Conservation (phyloP, 2,888 invertebrate species). For the Pogonocherus hispidulus region DNA sequence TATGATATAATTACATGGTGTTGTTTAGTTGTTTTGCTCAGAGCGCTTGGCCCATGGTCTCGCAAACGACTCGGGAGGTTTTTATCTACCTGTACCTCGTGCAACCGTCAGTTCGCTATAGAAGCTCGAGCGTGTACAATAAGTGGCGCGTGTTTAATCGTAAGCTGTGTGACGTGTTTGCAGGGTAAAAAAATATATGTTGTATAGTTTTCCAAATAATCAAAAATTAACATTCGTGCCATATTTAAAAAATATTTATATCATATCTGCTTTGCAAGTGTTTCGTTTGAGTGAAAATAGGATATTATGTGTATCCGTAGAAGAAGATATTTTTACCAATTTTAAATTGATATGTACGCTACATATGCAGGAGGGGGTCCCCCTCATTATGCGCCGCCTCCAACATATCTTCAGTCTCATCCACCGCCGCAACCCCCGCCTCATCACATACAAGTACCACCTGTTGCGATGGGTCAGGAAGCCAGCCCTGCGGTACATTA, state of each 20-base stretch:
- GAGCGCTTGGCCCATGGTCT: constrained; percentile 16
- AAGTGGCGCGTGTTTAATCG: constrained; percentile 3
- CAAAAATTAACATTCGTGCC: not conserved
- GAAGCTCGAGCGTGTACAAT: constrained; percentile 10
- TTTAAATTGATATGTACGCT: constrained; percentile 66
- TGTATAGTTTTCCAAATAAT: not conserved
- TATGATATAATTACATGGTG: not conserved
- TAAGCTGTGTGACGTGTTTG: constrained; percentile 10
- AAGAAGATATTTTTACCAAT: constrained; percentile 19
- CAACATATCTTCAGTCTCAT: constrained; percentile 67
- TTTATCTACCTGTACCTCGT: constrained; percentile 15
- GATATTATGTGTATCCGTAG: not conserved
- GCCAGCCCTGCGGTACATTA: constrained; percentile 66
- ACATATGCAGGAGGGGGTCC: constrained; percentile 69
- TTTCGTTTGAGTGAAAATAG: not conserved
- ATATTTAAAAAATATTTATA: too few species aligned
- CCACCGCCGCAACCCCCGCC: constrained; percentile 62
- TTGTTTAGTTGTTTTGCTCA: constrained; percentile 15
- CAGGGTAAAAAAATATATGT: not conserved
- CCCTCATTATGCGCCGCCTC: constrained; percentile 69
- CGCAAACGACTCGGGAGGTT: constrained; percentile 24
- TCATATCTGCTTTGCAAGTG: not conserved
- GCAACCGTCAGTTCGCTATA: constrained; percentile 25
- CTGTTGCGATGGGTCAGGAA: constrained; percentile 61
- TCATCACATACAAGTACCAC: constrained; percentile 57